These are phyloP conservation scores for Cyprinella venusta DNA, from an alignment of 2,797 vertebrate genomes.

Conservation along the genomic window DNA sequence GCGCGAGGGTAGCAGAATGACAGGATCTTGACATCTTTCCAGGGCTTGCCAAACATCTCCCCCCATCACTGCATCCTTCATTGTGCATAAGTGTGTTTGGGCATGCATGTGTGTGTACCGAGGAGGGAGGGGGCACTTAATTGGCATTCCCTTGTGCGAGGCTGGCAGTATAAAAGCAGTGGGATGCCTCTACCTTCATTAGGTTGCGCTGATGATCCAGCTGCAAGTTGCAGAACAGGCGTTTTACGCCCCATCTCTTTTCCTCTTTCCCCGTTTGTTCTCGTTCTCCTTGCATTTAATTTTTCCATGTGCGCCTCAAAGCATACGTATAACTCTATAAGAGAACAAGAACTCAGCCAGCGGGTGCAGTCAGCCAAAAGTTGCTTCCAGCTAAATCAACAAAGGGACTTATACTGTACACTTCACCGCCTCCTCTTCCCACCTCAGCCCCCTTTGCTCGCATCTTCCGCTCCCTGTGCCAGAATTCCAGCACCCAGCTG, in stretches of 20 bases:
- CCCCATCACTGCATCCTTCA: slow-evolving; percentile 29
- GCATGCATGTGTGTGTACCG: slow-evolving; percentile 47
- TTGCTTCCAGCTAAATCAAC: slow-evolving; percentile 46
- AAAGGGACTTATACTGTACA: slow-evolving; percentile 42
- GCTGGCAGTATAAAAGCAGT: slow-evolving; percentile 68
- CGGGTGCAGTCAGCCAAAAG: slow-evolving; percentile 45
- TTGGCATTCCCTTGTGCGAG: slow-evolving; percentile 68
- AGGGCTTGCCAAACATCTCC: slow-evolving; percentile 38
- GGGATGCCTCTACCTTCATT: slow-evolving; percentile 83
- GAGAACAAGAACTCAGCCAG: slow-evolving; percentile 26
- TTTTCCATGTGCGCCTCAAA: slow-evolving; percentile 17
- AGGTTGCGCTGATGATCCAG: slow-evolving; percentile 79
- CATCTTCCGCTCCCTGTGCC: slow-evolving; percentile 27
- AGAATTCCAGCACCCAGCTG: slow-evolving; percentile 76
- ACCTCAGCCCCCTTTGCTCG: slow-evolving; percentile 43
- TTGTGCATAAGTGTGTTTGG: slow-evolving; percentile 18
- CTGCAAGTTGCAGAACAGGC: slow-evolving; percentile 60
- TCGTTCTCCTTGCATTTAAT: slow-evolving; percentile 47
- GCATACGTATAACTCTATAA: slow-evolving; percentile 42
- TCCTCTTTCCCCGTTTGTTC: neutral
- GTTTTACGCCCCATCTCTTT: slow-evolving; percentile 41
- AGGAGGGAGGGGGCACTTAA: slow-evolving; percentile 63
- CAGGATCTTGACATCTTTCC: slow-evolving; percentile 55
- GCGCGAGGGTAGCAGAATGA: slow-evolving; percentile 46
- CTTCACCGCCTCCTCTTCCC: slow-evolving; percentile 41